A percentile compares a stretch with the other conserved stretches of the same genome.
Evolutionary conservation across 2,113 vertebrate genomes (phyloP).

Genomic region (Nansenia antarctica): DNA sequence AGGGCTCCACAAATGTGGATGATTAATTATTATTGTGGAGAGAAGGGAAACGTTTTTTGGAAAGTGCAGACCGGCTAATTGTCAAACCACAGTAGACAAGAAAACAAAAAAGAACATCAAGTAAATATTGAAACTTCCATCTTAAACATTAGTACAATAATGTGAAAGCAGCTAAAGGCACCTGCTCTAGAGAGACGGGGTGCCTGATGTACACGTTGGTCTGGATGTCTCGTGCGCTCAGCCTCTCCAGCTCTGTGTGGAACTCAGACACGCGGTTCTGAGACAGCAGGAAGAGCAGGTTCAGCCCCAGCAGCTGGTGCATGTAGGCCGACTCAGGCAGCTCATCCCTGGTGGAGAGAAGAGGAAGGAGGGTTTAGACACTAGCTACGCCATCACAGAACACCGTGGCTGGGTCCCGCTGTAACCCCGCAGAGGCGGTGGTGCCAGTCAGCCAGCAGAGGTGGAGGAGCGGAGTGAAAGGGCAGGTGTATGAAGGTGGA

Average conservation of each 20-base stretch:
- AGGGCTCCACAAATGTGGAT: neutral
- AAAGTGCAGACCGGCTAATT: too few species aligned
- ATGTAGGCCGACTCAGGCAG: constrained; percentile 89
- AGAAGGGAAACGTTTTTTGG: too few species aligned
- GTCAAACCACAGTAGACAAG: neutral
- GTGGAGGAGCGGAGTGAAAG: neutral
- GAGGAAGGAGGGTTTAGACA: neutral
- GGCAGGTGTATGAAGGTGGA: too few species aligned
- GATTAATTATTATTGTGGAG: too few species aligned
- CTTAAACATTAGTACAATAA: neutral
- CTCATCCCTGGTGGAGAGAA: constrained; percentile 77
- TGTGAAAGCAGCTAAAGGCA: constrained; percentile 15
- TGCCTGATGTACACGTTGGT: constrained; percentile 95
- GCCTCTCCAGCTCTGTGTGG: constrained; percentile 92
- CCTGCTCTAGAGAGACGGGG: constrained; percentile 89
- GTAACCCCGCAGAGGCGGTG: too few species aligned
- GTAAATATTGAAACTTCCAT: neutral
- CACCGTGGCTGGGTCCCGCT: too few species aligned
- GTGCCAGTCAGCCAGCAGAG: too few species aligned
- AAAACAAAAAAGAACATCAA: neutral
- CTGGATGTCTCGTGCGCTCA: constrained; percentile 90
- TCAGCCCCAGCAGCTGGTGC: constrained; percentile 91
- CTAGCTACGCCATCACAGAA: too few species aligned
- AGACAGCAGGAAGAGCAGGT: constrained; percentile 93
- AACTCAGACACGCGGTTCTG: constrained; percentile 96